Conservation (phyloP, 2,888 invertebrate species). For the Pelosia muscerda region DNA sequence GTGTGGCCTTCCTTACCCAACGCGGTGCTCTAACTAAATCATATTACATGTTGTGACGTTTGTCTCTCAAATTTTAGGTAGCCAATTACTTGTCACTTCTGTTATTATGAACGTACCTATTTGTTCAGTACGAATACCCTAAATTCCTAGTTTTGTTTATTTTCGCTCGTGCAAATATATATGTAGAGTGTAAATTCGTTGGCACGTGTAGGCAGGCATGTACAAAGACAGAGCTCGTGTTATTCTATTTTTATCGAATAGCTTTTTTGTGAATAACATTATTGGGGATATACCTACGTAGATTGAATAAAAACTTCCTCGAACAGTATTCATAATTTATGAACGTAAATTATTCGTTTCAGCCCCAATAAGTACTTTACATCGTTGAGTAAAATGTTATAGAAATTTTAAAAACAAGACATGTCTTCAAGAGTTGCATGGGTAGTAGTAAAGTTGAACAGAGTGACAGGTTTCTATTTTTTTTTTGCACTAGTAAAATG, state of each 20-base stretch:
- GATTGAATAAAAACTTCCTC: slow-evolving; percentile 12
- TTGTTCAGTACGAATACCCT: slow-evolving; percentile 12
- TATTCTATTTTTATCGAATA: slow-evolving; percentile 65
- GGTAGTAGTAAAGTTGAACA: neutral
- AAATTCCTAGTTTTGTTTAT: slow-evolving; percentile 48
- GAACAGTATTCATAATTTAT: neutral
- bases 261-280: slow-evolving; percentile 67
- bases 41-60: slow-evolving; percentile 1
- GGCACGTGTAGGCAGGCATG: slow-evolving; percentile 61
- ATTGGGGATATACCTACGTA: slow-evolving; percentile 35
- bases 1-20: too few relatives aligned
- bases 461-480: neutral
- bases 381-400: too few relatives aligned
- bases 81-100: slow-evolving; percentile 1
- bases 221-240: slow-evolving; percentile 58
- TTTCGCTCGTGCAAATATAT: slow-evolving; percentile 25
- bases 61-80: neutral
- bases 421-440: too few relatives aligned
- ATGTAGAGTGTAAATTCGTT: slow-evolving; percentile 58
- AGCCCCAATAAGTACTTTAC: neutral
- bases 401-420: too few relatives aligned
- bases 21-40: neutral
- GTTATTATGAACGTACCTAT: neutral
- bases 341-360: neutral
- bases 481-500: too few relatives aligned